Evolutionary conservation across 1,140 invertebrate species (phyloP), one percentile per base, ranked within the genome.

Genomic region (Drosophila neocordata): DNA sequence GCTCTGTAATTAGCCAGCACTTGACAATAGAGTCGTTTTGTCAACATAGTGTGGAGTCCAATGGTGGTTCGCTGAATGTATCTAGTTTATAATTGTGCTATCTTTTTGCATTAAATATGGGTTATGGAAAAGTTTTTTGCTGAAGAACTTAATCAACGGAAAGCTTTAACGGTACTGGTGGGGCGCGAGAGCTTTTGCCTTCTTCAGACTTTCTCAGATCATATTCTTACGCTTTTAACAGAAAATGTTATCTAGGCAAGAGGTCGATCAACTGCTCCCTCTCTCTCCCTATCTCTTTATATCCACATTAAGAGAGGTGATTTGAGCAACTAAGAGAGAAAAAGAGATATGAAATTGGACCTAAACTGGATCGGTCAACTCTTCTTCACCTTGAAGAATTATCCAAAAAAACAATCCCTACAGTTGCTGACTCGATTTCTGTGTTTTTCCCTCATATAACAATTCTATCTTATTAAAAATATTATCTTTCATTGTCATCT

Each of bases 161-260:
- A 24, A 68, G 64, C 68, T 68, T 74, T 74, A 74, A 52, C 71
- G 52, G 44, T 58, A 75, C 71, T 75, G 71, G 27, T 9, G 13
- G 13, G 41, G 2, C 41, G 51, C 18, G 35, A 58, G 41, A 41
- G 70, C 15, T 48, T 48, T 15, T 20, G 15, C 41, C 15, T 48
- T 18, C 41, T 11, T 48, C 12, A 9, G 34, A 12, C 34, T 5
- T 34, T 34, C 6, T 34, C 31, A 11, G 8, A 20, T 31, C 27
- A 31, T 31, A 31, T 31, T 31, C 41, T 20, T 20, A 48, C 2
- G 20, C 15, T 48, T 48, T 48, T 48, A 48, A 48, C 41, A 48
- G 41, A 48, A 20, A 15, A 27, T 62, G 38, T 51, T 74, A 58
- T 74, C 70, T 74, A 35, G 34, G 34, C 34, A 12, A 15, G 27